These are phyloP conservation scores for Plectrocnemia conspersa DNA, from an alignment of 1,140 invertebrate species.

Conservation along the genomic window DNA sequence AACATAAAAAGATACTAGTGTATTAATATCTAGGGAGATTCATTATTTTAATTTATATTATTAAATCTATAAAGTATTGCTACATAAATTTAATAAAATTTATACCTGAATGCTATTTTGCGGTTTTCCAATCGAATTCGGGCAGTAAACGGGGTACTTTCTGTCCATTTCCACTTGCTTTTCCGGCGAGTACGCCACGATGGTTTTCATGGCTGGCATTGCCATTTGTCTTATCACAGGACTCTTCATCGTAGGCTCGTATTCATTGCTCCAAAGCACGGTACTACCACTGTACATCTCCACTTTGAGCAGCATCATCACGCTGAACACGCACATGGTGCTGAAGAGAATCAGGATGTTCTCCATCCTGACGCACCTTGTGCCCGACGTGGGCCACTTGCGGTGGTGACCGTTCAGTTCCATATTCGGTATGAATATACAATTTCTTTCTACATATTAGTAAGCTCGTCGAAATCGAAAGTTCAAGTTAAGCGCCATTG, in stretches of 20 bases:
- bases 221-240: slow-evolving; percentile 27
- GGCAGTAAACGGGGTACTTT: slow-evolving; percentile 24
- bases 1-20: too few species aligned
- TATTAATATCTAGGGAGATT: too few species aligned
- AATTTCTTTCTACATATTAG: too few species aligned
- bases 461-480: too few species aligned
- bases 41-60: too few species aligned
- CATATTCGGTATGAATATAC: too few species aligned
- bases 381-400: slow-evolving; percentile 30
- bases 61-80: too few species aligned
- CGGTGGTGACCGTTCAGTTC: slow-evolving; percentile 29
- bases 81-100: too few species aligned
- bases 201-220: slow-evolving; percentile 35
- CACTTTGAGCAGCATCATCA: slow-evolving; percentile 33
- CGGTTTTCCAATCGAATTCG: background rate
- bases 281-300: slow-evolving; percentile 24
- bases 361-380: slow-evolving; percentile 28
- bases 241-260: background rate
- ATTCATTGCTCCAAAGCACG: slow-evolving; percentile 5
- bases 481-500: too few species aligned
- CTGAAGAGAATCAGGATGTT: slow-evolving; percentile 26
- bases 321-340: slow-evolving; percentile 32
- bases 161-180: slow-evolving; percentile 31
- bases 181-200: slow-evolving; percentile 32
- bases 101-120: slow-evolving; percentile 8